Evolutionary conservation across 2,797 vertebrate species (phyloP), one percentile per base, ranked within the genome.

Genomic region (Glossophaga mutica): DNA sequence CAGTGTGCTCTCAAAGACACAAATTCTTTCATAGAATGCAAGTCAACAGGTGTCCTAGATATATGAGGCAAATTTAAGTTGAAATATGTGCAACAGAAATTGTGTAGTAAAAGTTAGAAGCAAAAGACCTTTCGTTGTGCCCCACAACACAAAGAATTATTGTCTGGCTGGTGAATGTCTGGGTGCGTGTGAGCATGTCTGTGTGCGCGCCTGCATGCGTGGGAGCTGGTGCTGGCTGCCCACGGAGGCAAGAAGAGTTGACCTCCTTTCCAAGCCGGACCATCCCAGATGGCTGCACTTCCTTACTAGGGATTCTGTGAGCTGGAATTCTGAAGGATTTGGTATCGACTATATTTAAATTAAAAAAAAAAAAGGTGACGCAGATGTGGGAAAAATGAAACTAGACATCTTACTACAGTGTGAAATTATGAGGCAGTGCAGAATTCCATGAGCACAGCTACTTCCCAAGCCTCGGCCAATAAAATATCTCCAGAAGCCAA

Each of bases 261-360:
- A 50, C 70, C 73, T 10, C 0, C 48, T 85, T 97, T 90, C 57
- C 88, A 92, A 91, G 50, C 85, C 57, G 81, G 22, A 74, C 18
- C 50, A 65, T 82, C 50, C 91, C 59, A 92, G 37, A 94, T 46
- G 73, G 11, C 3, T 48, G 1, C 1, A 92, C 9, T 71, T 96
- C 78, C 71, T 96, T 95, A 88, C 32, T 65, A 90, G 82, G 87
- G 79, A 68, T 96, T 97, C 22, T 94, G 88, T 86, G 91, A 79
- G n/a, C 29, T 95, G 59, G 42, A 78, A 14, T 95, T 77, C 77
- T 89, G 50, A 91, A 2, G 19, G 37, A 92, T 90, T 76, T 88
- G 81, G 59, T 59, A 86, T 26, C 96, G 82, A 57, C 12, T 96
- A 34, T n/a, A 83, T 95, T 59, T 59, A 59, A 37, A 34, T 67